Evolutionary conservation across 2,888 invertebrate genomes (phyloP), one percentile per base, ranked within the genome.

Genomic region (Drosophila anomelani): DNA sequence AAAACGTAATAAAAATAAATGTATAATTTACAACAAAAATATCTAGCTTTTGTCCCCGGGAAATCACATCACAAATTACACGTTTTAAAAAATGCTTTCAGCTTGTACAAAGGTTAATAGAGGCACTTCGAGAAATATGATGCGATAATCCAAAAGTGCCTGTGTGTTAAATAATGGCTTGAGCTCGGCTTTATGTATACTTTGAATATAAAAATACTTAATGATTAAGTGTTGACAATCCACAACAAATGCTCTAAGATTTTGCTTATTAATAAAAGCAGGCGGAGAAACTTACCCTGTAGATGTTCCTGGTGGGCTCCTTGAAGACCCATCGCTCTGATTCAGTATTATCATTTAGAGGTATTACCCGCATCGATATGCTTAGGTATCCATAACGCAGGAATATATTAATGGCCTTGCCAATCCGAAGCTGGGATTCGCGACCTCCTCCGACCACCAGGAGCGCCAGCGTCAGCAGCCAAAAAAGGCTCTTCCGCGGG

Each of bases 371-470:
- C 96, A 96, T 96, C 91, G 96, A 96, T 91, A 96, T 96, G 91
- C 96, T 95, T 90, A 96, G 94, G 93, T 96, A 96, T 77, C 96
- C 96, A 94, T 95, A 96, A 76, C 95, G 94, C 91, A 95, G 94
- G 80, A 97, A 97, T 88, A 97, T 95, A 92, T 97, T 97, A 89
- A 97, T 95, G 75, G 97, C 96, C 90, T 96, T 96, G 81, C 97
- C 97, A 77, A 96, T 95, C 80, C 95, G 90, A 59, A 93, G 77
- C 77, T 92, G 92, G n/a, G 93, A 93, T 75, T 93, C 93, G 51
- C 91, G 90, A 56, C 88, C 90, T 63, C 91, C 90, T 51, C 88
- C 87, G 76, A 84, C 87, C 69, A 80, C 78, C 71, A 91, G 76
- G 75, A 91, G 55, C 54, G 89, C 81, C 73, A 92, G 80, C 75